Conservation (phyloP, 2,113 vertebrate genomes). For the Rhea pennata region DNA sequence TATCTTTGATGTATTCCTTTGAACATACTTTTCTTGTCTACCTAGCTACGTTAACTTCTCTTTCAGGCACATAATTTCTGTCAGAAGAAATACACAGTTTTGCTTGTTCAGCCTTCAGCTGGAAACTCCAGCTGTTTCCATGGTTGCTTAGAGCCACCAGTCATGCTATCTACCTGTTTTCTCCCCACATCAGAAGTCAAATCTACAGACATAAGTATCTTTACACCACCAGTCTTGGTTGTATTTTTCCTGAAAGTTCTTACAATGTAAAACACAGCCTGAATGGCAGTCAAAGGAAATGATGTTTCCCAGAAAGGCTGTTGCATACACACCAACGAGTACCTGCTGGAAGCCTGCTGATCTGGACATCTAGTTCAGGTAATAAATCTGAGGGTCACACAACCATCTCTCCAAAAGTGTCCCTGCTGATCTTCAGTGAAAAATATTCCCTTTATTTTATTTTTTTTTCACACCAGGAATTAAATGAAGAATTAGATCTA, state of each 20-base stretch:
- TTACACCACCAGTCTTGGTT: not conserved
- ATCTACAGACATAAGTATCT: not conserved
- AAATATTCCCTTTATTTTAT: not conserved
- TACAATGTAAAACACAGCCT: not conserved
- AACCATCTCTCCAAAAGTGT: not conserved
- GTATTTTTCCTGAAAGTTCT: not conserved
- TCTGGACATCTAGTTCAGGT: not conserved
- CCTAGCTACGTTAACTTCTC: not conserved
- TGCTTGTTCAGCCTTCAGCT: not conserved
- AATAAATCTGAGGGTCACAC: not conserved
- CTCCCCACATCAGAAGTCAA: not conserved
- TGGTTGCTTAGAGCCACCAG: not conserved
- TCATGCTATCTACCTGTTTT: not conserved
- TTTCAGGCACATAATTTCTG: not conserved
- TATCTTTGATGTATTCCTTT: slow-evolving; percentile 20
- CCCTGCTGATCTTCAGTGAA: not conserved
- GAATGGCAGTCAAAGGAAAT: not conserved
- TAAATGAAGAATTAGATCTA: not conserved
- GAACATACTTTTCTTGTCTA: slow-evolving; percentile 35
- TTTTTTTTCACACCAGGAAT: not conserved
- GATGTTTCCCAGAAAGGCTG: not conserved
- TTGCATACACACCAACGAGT: not conserved
- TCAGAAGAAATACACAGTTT: not conserved
- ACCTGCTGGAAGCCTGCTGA: not conserved
- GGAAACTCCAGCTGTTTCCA: not conserved